Evolutionary conservation across 2,797 vertebrate genomes (phyloP).

Genomic region (Fratercula arctica): DNA sequence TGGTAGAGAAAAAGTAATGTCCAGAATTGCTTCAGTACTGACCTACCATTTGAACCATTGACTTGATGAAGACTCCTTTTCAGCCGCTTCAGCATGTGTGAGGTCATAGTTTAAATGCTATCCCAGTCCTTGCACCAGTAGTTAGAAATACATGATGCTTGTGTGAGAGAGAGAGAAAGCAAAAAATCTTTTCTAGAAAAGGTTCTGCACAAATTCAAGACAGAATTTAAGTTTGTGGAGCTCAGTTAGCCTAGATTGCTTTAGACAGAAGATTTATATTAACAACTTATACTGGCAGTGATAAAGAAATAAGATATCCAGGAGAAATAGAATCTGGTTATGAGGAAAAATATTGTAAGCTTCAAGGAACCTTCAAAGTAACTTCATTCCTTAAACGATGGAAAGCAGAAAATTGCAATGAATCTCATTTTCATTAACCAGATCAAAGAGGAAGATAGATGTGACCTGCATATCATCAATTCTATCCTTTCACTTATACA

Average conservation of each 20-base stretch:
- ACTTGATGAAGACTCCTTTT: background rate
- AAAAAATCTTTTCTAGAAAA: background rate
- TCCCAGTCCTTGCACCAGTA: background rate
- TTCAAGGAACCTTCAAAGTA: conserved; percentile 36
- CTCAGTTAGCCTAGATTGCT: background rate
- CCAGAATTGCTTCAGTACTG: background rate
- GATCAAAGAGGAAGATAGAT: conserved; percentile 33
- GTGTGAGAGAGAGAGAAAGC: background rate
- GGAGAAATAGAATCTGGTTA: background rate
- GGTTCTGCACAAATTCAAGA: background rate
- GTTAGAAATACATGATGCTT: background rate
- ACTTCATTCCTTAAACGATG: background rate
- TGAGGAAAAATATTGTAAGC: background rate
- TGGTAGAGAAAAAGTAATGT: background rate
- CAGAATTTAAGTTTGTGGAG: background rate
- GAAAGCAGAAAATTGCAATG: conserved; percentile 12
- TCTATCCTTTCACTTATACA: background rate
- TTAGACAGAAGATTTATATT: background rate
- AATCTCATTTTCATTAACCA: background rate
- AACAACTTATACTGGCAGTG: background rate
- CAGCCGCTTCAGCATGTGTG: background rate
- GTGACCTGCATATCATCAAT: background rate
- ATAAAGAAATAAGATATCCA: background rate
- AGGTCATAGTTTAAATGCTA: background rate
- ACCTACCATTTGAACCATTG: background rate